Conservation (phyloP, 2,888 invertebrate genomes). For the Orthonevra nobilis region DNA sequence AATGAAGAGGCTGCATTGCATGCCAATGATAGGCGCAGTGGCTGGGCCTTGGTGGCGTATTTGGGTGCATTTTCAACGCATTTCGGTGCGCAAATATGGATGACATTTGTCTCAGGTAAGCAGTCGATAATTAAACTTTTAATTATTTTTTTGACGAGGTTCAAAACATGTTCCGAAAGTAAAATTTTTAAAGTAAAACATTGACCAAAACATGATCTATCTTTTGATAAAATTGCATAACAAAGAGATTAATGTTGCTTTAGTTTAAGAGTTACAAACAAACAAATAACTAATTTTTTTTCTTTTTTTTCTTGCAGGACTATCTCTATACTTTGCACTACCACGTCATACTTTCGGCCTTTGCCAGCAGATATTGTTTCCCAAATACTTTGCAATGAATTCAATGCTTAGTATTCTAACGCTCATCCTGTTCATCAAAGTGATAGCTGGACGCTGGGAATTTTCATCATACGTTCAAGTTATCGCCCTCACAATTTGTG, state of each 20-base stretch:
- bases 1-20: conserved; percentile 59
- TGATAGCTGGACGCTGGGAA: conserved; percentile 82
- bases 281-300: not conserved
- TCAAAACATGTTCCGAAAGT: too few species aligned
- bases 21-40: conserved; percentile 62
- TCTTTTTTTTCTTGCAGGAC: conserved; percentile 82
- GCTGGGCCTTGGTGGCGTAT: conserved; percentile 83
- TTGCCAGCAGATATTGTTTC: conserved; percentile 92
- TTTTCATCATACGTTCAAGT: conserved; percentile 82
- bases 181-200: too few species aligned
- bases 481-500: conserved; percentile 75
- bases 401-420: conserved; percentile 87
- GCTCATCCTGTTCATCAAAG: conserved; percentile 84
- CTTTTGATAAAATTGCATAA: too few species aligned
- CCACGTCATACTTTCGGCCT: conserved; percentile 93
- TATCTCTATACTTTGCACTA: conserved; percentile 91
- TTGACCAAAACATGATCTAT: too few species aligned
- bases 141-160: too few species aligned
- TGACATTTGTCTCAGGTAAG: conserved; percentile 93
- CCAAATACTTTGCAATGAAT: conserved; percentile 91
- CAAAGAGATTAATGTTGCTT: too few species aligned
- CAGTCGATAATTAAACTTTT: too few species aligned
- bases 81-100: conserved; percentile 94
- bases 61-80: conserved; percentile 89
- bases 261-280: too few species aligned